Evolutionary conservation across 92 coral and sea anemone genomes (phyloP).

Genomic region (Metridium senile): DNA sequence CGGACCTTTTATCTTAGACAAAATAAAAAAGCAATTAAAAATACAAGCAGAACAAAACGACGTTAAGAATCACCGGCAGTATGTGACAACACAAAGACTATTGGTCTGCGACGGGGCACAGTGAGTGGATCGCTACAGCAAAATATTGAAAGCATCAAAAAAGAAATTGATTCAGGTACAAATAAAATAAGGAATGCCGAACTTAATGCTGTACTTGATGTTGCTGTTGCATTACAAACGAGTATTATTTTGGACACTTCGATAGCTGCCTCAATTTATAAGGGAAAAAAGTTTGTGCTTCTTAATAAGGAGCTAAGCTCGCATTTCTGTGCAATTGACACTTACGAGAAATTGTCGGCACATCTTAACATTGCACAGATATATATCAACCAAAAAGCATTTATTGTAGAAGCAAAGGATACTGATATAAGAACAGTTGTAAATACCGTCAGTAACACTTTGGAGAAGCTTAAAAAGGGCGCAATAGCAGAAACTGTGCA

Average conservation of each 20-base stretch:
- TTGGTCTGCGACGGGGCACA: constrained; percentile 20
- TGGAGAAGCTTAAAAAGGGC: not conserved
- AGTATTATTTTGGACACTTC: constrained; percentile 31
- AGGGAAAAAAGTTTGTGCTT: constrained; percentile 14
- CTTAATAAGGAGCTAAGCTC: constrained; percentile 7
- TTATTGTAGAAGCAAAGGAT: constrained; percentile 36
- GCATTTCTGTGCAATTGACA: constrained; percentile 34
- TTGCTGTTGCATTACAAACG: constrained; percentile 37
- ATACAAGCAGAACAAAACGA: constrained; percentile 6
- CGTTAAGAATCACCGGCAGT: constrained; percentile 14
- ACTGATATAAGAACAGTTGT: constrained; percentile 23
- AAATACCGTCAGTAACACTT: not conserved
- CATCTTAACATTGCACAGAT: constrained; percentile 34
- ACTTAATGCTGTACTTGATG: constrained; percentile 23
- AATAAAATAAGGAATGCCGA: constrained; percentile 16
- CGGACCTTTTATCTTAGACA: constrained; percentile 21
- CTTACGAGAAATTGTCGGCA: constrained; percentile 38
- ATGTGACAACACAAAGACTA: not conserved
- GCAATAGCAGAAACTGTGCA: not conserved
- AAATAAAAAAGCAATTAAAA: constrained; percentile 8
- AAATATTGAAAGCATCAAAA: constrained; percentile 18
- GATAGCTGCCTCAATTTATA: constrained; percentile 32
- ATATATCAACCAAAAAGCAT: constrained; percentile 40
- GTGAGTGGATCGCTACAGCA: constrained; percentile 33
- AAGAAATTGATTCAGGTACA: constrained; percentile 11